phyloP scores from a whole-genome alignment of 2,113 vertebrate species.

The Nothoprocta perdicaria region DNA sequence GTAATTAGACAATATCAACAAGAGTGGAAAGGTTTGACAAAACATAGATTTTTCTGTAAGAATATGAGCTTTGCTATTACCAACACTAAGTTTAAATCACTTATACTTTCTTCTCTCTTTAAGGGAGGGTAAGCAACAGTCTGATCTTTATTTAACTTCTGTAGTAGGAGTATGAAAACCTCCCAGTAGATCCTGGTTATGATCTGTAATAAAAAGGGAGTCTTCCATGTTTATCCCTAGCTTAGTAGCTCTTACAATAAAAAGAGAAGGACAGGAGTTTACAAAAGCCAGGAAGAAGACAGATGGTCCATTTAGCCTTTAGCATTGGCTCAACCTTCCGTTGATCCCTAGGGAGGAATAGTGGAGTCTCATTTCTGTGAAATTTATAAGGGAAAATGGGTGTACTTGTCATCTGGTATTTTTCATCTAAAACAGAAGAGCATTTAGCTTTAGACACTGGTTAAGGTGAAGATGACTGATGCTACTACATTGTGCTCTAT shows the following conservation, averaged over 20 bases:
- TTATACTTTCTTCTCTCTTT: background rate
- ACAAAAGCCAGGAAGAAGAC: background rate
- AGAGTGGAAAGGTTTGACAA: background rate
- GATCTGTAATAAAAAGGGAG: background rate
- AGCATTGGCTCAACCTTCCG: background rate
- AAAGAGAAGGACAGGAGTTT: background rate
- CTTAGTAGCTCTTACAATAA: background rate
- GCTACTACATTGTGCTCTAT: background rate
- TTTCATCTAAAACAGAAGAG: slow-evolving; percentile 2
- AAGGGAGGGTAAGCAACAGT: background rate
- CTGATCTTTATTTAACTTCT: background rate
- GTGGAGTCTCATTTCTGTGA: background rate
- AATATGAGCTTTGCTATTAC: background rate
- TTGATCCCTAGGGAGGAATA: background rate
- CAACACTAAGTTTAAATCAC: background rate
- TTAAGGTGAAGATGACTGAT: background rate
- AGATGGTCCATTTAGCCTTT: background rate
- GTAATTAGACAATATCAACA: background rate
- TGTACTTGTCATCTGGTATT: background rate
- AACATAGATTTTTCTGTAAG: background rate
- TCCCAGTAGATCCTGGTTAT: background rate
- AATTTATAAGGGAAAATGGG: slow-evolving; percentile 14
- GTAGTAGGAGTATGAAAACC: background rate
- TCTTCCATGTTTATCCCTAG: background rate
- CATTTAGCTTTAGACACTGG: background rate